Conservation (phyloP, 2,888 invertebrate species). For the Anticlea derivata region DNA sequence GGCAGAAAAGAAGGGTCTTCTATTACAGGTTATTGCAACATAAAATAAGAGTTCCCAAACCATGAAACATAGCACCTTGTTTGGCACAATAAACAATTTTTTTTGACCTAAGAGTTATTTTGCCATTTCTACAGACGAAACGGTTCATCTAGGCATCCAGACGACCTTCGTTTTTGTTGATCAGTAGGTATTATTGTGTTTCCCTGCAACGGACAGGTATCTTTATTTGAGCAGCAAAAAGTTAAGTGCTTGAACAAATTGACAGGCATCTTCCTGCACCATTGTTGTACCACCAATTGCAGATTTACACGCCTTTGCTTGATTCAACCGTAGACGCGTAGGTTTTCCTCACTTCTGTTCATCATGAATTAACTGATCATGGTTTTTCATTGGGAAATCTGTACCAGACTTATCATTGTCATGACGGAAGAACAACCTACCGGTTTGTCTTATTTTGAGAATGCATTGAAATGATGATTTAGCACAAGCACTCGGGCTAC, state of each 20-base stretch:
- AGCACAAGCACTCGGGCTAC: no score
- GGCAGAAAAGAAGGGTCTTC: no score
- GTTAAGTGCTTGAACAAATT: conserved; percentile 9
- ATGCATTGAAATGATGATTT: no score
- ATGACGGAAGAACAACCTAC: not conserved
- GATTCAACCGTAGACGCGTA: not conserved
- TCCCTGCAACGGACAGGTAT: conserved; percentile 1
- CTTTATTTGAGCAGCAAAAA: conserved; percentile 10
- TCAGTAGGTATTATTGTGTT: not conserved
- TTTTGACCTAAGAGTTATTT: no score
- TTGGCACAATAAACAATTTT: no score
- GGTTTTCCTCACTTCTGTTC: not conserved
- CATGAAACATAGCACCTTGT: no score
- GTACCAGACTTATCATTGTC: no score
- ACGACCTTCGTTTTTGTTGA: no score
- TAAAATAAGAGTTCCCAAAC: no score
- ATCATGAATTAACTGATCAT: not conserved
- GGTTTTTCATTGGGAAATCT: conserved; percentile 1
- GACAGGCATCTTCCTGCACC: conserved; percentile 19
- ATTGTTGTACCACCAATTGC: conserved; percentile 20
- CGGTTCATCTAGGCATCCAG: no score
- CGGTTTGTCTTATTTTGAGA: not conserved
- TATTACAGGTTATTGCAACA: no score
- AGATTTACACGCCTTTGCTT: conserved; percentile 10
- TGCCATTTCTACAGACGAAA: no score